A percentile compares a stretch with the other conserved stretches of the same genome.
phyloP scores from a whole-genome alignment of 2,888 invertebrate species.

The Hofmannophila pseudospretella region DNA sequence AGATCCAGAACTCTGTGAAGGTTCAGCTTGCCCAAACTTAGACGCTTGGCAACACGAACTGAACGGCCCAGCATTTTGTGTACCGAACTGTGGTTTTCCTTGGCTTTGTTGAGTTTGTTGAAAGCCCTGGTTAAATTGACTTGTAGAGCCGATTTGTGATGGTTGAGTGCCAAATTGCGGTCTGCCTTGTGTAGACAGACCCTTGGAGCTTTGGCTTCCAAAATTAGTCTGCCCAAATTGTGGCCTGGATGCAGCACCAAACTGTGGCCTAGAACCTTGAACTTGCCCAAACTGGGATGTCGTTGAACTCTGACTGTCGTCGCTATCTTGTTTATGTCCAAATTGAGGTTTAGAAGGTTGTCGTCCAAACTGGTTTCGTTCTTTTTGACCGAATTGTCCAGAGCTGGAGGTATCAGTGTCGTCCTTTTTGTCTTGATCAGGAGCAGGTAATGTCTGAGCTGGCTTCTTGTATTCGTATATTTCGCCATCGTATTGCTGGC shows the following conservation, averaged over 20 bases:
- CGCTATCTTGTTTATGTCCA: slow-evolving; percentile 10
- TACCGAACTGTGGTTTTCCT: slow-evolving; percentile 9
- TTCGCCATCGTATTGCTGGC: slow-evolving; percentile 35
- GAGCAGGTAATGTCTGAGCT: slow-evolving; percentile 28
- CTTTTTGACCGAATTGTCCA: slow-evolving; percentile 14
- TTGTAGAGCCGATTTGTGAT: not conserved
- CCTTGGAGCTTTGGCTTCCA: slow-evolving; percentile 15
- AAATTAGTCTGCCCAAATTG: slow-evolving; percentile 15
- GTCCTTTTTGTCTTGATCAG: slow-evolving; percentile 20
- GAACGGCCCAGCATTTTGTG: slow-evolving; percentile 1
- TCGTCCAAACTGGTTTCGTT: slow-evolving; percentile 8
- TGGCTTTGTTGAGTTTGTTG: slow-evolving; percentile 3
- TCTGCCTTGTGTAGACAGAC: slow-evolving; percentile 8
- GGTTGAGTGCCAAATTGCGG: slow-evolving; percentile 11
- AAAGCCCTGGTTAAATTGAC: slow-evolving; percentile 6
- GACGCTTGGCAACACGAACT: slow-evolving; percentile 1
- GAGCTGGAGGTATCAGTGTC: slow-evolving; percentile 6
- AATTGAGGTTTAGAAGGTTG: slow-evolving; percentile 10
- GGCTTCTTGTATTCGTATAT: slow-evolving; percentile 58
- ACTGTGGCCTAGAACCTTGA: slow-evolving; percentile 13
- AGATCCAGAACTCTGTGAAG: not conserved
- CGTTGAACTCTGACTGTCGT: slow-evolving; percentile 11
- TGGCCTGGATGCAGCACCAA: slow-evolving; percentile 19
- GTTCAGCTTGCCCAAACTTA: not conserved
- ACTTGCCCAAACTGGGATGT: not conserved